Evolutionary conservation across 2,888 invertebrate species (phyloP).

Genomic region (Schizaphis graminum): DNA sequence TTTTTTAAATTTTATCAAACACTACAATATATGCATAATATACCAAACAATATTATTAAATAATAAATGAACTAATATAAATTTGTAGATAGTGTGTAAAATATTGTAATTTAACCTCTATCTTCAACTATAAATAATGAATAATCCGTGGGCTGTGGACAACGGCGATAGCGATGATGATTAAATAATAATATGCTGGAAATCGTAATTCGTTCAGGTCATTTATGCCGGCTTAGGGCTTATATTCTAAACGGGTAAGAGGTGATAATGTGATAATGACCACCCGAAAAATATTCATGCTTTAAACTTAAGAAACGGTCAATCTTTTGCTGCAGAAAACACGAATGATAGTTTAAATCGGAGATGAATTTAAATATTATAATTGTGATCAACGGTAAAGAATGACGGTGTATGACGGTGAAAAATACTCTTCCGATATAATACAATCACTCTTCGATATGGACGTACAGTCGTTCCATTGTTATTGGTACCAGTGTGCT

Average conservation of each 20-base stretch:
- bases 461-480: not conserved
- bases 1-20: not conserved
- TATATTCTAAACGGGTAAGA: not conserved
- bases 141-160: not conserved
- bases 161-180: not conserved
- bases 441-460: not conserved
- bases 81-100: not conserved
- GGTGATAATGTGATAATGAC: too few species aligned
- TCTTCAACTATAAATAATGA: not conserved
- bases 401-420: not conserved
- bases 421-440: not conserved
- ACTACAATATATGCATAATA: not conserved
- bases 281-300: not conserved
- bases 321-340: not conserved
- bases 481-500: not conserved
- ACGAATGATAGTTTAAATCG: not conserved
- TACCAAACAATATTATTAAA: not conserved
- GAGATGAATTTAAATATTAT: not conserved
- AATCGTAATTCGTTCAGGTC: not conserved
- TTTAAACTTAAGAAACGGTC: not conserved
- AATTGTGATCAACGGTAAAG: not conserved
- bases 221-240: too few species aligned
- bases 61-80: not conserved
- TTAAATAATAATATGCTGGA: not conserved
- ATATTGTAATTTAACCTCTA: not conserved